Percentiles rank a stretch among this genome's conserved stretches.
phyloP scores from a whole-genome alignment of 2,888 invertebrate species.

The Pyralis farinalis region DNA sequence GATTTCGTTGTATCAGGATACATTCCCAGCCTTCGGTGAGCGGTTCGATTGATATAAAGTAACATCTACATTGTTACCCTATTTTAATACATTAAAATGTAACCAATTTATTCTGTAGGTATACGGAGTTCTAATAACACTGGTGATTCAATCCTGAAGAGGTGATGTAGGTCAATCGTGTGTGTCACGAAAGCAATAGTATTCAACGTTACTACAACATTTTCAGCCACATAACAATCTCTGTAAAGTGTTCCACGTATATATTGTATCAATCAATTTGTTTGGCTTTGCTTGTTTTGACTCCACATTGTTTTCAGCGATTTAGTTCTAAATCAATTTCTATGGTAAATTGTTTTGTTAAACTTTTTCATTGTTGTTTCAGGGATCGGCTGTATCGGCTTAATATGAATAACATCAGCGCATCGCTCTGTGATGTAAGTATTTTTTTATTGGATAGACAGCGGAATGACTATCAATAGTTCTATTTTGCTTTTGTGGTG shows the following conservation, averaged over 20 bases:
- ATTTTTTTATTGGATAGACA: no score
- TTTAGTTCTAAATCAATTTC: background rate
- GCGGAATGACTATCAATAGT: no score
- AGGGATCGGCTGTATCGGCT: constrained; percentile 92
- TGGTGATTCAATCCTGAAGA: constrained; percentile 41
- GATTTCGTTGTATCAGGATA: no score
- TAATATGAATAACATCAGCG: constrained; percentile 92
- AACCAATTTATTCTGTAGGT: background rate
- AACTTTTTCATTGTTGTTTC: constrained; percentile 59
- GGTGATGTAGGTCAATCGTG: constrained; percentile 55
- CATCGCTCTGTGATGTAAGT: constrained; percentile 89
- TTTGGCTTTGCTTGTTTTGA: constrained; percentile 21
- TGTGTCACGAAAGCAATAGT: constrained; percentile 56
- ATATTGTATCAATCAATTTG: constrained; percentile 12
- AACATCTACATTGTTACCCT: no score
- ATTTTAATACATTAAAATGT: background rate
- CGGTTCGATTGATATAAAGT: no score
- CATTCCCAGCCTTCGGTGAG: no score
- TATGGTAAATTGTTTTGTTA: constrained; percentile 23
- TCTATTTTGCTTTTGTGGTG: no score
- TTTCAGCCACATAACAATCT: constrained; percentile 64
- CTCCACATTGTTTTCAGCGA: background rate
- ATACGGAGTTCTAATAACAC: constrained; percentile 23
- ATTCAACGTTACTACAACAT: constrained; percentile 48
- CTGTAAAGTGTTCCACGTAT: constrained; percentile 50